Conservation (phyloP, 2,113 vertebrate species). For the Stegostoma tigrinum region DNA sequence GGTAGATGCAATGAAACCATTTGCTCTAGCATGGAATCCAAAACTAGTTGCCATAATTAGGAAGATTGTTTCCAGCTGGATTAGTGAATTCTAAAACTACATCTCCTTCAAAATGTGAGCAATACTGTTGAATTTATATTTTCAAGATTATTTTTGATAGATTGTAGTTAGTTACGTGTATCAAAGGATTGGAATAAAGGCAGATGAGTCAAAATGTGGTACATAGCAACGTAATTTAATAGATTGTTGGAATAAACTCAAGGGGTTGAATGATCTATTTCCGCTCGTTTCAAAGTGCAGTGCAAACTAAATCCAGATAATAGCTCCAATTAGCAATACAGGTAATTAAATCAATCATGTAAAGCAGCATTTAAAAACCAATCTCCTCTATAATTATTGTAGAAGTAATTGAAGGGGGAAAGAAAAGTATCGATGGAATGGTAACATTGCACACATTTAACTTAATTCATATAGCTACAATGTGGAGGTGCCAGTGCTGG, state of each 20-base stretch:
- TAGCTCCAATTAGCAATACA: not conserved
- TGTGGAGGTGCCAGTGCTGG: too few relatives aligned
- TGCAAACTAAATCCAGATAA: not conserved
- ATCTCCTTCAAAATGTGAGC: not conserved
- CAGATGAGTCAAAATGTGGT: not conserved
- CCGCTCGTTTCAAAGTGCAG: not conserved
- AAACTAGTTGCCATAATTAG: not conserved
- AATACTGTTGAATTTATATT: not conserved
- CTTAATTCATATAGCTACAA: not conserved
- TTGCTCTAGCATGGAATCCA: not conserved
- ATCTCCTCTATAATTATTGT: not conserved
- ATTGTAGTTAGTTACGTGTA: not conserved
- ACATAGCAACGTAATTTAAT: not conserved
- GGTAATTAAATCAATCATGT: not conserved
- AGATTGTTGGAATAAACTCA: not conserved
- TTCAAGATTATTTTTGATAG: not conserved
- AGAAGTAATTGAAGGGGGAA: not conserved
- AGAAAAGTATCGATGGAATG: not conserved
- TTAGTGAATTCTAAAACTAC: not conserved
- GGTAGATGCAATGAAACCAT: not conserved
- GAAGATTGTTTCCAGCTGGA: not conserved
- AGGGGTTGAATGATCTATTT: not conserved
- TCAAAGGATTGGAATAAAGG: not conserved
- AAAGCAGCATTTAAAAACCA: not conserved
- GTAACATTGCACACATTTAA: not conserved